Evolutionary conservation across 2,113 vertebrate genomes (phyloP).

Genomic region (Rhinolophus sinicus): DNA sequence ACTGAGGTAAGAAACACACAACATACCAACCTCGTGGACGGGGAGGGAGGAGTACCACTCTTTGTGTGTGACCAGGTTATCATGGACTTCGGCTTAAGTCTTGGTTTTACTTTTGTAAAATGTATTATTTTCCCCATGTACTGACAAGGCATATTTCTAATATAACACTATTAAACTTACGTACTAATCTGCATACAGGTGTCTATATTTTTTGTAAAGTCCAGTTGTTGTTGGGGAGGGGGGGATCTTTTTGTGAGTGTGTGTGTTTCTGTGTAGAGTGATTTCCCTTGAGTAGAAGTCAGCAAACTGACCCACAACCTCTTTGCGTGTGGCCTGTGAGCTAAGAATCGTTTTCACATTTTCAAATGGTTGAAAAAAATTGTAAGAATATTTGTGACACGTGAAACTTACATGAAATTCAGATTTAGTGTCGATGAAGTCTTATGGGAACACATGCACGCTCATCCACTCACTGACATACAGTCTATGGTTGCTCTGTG

Average conservation of each 20-base stretch:
- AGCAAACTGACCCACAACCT: not conserved
- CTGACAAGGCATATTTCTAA: constrained; percentile 64
- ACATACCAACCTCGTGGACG: too few species aligned
- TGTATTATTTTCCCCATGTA: constrained; percentile 56
- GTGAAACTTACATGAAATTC: not conserved
- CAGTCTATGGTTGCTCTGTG: too few species aligned
- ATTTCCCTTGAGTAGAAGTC: not conserved
- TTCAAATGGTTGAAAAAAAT: not conserved
- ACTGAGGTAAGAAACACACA: too few species aligned
- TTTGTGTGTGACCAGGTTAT: constrained; percentile 32
- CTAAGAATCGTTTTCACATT: not conserved
- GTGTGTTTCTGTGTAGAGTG: not conserved
- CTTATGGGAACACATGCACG: not conserved
- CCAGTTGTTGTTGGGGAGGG: not conserved
- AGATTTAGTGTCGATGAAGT: not conserved
- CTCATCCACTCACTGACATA: too few species aligned
- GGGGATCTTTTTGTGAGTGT: not conserved
- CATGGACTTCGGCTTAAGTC: constrained; percentile 37
- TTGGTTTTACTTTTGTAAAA: constrained; percentile 61
- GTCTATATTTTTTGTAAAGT: constrained; percentile 69
- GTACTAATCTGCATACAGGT: constrained; percentile 73
- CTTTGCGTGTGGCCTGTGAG: too few species aligned
- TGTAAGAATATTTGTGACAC: not conserved
- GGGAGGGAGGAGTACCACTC: not conserved
- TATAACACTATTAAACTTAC: constrained; percentile 60